Conservation (phyloP, 2,113 vertebrate species). For the Collichthys lucidus region DNA sequence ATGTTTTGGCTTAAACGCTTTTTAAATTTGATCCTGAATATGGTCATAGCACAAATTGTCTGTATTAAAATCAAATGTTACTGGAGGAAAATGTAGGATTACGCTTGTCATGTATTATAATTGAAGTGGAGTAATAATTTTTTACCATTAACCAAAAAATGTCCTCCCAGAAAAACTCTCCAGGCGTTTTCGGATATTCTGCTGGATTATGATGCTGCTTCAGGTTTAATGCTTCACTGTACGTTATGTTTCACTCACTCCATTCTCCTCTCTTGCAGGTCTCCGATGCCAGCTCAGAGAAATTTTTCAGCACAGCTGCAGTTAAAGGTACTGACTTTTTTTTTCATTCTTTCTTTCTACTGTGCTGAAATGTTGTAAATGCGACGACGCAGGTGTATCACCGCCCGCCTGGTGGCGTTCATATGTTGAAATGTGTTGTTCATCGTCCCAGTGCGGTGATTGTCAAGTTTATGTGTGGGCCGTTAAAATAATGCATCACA, state of each 20-base stretch:
- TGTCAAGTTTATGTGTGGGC: background rate
- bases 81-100: background rate
- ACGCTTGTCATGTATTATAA: background rate
- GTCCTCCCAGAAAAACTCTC: background rate
- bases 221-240: background rate
- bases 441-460: background rate
- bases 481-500: conserved; percentile 19
- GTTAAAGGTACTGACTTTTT: conserved; percentile 90
- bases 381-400: conserved; percentile 5
- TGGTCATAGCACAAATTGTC: background rate
- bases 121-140: background rate
- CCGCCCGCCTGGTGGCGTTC: background rate
- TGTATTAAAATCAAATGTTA: background rate
- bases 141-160: background rate
- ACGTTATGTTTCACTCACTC: conserved; percentile 22
- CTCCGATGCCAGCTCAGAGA: conserved; percentile 96
- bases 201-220: background rate
- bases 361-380: background rate
- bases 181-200: background rate
- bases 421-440: background rate
- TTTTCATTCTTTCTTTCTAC: background rate
- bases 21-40: background rate
- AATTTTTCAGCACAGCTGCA: conserved; percentile 94
- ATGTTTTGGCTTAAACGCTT: background rate
- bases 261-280: conserved; percentile 86